Evolutionary conservation across 2,113 vertebrate species (phyloP), one percentile per base, ranked within the genome.

Genomic region (Dicerorhinus sumatrensis): DNA sequence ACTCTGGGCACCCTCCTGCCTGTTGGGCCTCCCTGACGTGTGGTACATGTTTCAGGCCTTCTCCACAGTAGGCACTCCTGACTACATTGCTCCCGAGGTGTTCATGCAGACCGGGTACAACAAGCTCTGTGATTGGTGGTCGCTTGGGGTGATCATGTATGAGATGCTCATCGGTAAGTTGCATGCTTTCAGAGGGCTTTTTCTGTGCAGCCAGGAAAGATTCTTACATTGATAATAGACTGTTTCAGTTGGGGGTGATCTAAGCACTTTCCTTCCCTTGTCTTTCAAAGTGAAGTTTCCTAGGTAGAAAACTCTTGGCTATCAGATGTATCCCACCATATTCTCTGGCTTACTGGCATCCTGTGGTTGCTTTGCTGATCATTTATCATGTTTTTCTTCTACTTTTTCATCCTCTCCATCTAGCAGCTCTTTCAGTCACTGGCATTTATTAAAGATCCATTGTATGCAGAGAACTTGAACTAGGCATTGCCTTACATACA

Each of bases 41-140:
- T 96, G 97, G 82, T 90, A 11, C 58, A 0, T 97, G 54, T 99
- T 99, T 54, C 98, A 99, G 99, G 99, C 99, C 82, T 99, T 99
- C 97, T 99, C 99, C 60, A 99, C 99, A 0, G 99, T 99, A 97
- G 99, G 99, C 69, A 99, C 99, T 23, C 99, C 99, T 3, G 99
- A 99, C 98, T 99, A 99, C 99, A 99, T 99, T 29, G 99, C 99
- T 86, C 99, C 99, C 0, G 99, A 99, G 90, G 99, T 99, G 29
- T 99, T 99, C 98, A 99, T 99, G 99, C 99, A 99, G 97, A 99
- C 99, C 0, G 99, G 99, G 0, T 99, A 99, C 99, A 99, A 99
- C 99, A 99, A 99, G 97, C 99, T 99, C 0, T 99, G 99, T 88
- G 99, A 99, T 77, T 99, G 99, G 99, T 99, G 99, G 99, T 99